A percentile compares a stretch with the other conserved stretches of the same genome.
Evolutionary conservation across 2,888 invertebrate genomes (phyloP).

Genomic region (Epinotia bilunana): DNA sequence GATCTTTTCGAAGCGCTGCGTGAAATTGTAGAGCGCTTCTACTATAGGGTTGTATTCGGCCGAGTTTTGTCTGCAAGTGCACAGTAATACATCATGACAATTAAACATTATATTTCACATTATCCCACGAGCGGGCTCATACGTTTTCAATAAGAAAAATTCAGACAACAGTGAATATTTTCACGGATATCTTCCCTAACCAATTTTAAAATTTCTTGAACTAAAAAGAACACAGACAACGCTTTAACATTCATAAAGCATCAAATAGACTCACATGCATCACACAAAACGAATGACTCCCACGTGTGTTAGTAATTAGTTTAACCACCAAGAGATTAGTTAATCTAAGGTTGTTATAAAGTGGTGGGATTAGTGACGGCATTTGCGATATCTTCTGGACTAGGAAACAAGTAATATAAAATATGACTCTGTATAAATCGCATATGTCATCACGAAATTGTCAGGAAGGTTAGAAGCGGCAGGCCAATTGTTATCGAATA

Average conservation of each 20-base stretch:
- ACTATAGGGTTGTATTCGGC: slow-evolving; percentile 70
- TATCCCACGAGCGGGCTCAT: neutral
- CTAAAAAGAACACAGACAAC: neutral
- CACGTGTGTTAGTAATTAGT: slow-evolving; percentile 7
- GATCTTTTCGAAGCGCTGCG: slow-evolving; percentile 71
- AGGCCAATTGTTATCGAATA: slow-evolving; percentile 5
- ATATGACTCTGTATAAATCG: neutral
- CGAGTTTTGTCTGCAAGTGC: slow-evolving; percentile 72
- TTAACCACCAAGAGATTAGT: neutral
- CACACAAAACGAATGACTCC: neutral
- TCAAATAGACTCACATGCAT: neutral
- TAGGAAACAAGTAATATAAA: neutral
- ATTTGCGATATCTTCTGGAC: neutral
- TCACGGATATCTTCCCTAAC: neutral
- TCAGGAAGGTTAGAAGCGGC: neutral
- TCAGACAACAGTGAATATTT: neutral
- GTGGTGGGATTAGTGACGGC: neutral
- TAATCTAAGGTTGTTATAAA: neutral
- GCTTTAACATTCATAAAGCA: neutral
- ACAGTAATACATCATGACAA: neutral
- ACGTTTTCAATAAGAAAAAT: neutral
- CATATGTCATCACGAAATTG: neutral
- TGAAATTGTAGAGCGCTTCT: slow-evolving; percentile 70
- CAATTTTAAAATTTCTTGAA: neutral
- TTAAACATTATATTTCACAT: neutral